These are phyloP conservation scores for Ophion costatus DNA, from an alignment of 2,888 invertebrate genomes.

Conservation along the genomic window DNA sequence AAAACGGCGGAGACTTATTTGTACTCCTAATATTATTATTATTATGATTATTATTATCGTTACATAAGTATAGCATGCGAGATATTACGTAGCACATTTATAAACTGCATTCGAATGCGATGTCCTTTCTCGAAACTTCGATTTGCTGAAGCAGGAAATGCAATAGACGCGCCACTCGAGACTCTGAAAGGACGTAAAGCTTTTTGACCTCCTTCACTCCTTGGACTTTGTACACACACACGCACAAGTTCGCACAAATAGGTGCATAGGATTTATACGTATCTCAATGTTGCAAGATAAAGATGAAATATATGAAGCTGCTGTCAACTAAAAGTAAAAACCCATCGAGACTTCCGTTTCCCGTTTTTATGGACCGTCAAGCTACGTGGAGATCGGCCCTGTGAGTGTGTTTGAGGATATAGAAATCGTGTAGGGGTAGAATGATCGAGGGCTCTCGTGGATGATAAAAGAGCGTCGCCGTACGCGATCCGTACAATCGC, in stretches of 20 bases:
- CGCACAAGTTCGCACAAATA: background rate
- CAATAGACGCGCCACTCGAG: constrained; percentile 46
- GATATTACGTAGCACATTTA: background rate
- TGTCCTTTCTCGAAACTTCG: constrained; percentile 29
- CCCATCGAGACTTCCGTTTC: constrained; percentile 72
- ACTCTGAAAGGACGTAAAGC: constrained; percentile 42
- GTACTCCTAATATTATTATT: too few species aligned
- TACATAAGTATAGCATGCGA: background rate
- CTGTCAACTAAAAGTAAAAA: constrained; percentile 52
- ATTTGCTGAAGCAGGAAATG: constrained; percentile 32
- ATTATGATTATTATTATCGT: background rate
- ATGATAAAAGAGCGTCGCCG: constrained; percentile 55
- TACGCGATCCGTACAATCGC: constrained; percentile 4
- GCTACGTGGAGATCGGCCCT: constrained; percentile 2
- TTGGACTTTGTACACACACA: background rate
- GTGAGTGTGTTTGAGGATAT: constrained; percentile 20
- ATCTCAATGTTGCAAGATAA: constrained; percentile 48
- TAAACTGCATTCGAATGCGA: constrained; percentile 16
- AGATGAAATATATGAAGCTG: background rate
- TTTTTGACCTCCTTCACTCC: constrained; percentile 27
- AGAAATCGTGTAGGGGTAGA: constrained; percentile 11
- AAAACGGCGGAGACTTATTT: too few species aligned
- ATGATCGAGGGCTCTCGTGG: constrained; percentile 40
- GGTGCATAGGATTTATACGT: constrained; percentile 4
- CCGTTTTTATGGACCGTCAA: constrained; percentile 67